Evolutionary conservation across 2,113 vertebrate genomes (phyloP).

Genomic region (Toxotes jaculatrix): DNA sequence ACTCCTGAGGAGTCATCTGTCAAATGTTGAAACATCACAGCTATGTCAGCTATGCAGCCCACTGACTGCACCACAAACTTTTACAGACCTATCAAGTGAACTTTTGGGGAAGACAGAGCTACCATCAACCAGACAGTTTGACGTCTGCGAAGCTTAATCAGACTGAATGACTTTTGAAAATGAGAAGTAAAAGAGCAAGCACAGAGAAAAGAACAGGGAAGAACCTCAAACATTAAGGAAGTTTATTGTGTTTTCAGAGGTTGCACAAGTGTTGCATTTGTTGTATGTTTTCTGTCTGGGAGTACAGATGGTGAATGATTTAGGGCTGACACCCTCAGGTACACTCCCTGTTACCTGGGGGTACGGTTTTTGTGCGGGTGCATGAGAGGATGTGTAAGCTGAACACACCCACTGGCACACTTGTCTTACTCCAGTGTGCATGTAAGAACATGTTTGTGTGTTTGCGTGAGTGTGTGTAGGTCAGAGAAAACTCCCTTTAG

Average conservation of each 20-base stretch:
- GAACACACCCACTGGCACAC: background rate
- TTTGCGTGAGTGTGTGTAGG: background rate
- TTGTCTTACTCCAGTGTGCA: background rate
- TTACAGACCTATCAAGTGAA: background rate
- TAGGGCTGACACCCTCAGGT: background rate
- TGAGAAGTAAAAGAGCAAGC: constrained; percentile 20
- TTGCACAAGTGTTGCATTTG: constrained; percentile 40
- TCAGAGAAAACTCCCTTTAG: background rate
- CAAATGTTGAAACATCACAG: constrained; percentile 1
- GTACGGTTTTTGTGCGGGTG: background rate
- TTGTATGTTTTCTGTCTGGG: constrained; percentile 44
- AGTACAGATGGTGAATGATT: background rate
- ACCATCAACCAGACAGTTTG: background rate
- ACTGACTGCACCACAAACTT: background rate
- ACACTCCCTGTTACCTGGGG: background rate
- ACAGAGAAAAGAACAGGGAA: background rate
- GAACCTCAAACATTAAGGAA: constrained; percentile 6
- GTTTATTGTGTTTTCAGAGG: background rate
- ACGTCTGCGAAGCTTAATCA: background rate
- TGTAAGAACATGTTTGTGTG: background rate
- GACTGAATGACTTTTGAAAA: constrained; percentile 28
- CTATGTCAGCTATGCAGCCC: constrained; percentile 17
- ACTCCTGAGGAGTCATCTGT: background rate
- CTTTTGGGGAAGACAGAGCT: background rate
- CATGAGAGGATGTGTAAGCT: background rate